A percentile compares a stretch with the other conserved stretches of the same genome.
Evolutionary conservation across 2,113 vertebrate genomes (phyloP).

Genomic region (Cynopterus brachyotis): DNA sequence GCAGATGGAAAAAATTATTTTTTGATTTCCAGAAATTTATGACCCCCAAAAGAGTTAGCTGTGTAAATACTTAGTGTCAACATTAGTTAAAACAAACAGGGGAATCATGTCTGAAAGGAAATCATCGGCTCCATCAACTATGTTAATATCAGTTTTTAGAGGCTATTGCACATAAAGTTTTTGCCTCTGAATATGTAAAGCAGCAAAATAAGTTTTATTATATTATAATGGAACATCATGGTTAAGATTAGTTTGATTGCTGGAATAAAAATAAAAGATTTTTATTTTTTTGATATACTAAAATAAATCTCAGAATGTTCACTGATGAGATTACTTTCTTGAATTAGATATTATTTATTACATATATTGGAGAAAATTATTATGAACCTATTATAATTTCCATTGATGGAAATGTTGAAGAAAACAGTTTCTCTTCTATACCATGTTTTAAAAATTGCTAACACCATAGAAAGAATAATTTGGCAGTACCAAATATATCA

Average conservation of each 20-base stretch:
- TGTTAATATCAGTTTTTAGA: background rate
- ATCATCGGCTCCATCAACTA: background rate
- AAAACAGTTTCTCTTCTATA: background rate
- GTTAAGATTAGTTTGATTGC: background rate
- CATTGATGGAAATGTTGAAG: background rate
- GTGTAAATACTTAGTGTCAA: background rate
- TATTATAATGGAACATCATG: background rate
- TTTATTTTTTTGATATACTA: background rate
- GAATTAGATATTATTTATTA: background rate
- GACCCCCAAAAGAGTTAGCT: background rate
- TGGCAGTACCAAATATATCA: background rate
- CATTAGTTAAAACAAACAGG: background rate
- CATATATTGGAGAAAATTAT: background rate
- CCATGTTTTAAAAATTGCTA: background rate
- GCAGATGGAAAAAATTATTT: background rate
- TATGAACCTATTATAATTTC: background rate
- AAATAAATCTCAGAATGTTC: background rate
- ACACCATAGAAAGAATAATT: background rate
- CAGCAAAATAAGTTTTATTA: background rate
- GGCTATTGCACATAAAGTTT: background rate
- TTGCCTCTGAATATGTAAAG: background rate
- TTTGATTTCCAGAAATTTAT: background rate
- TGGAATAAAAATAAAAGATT: background rate
- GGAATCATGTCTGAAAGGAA: background rate
- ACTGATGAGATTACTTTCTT: background rate